phyloP scores from a whole-genome alignment of 2,888 invertebrate genomes.

The Volucella bombylans region DNA sequence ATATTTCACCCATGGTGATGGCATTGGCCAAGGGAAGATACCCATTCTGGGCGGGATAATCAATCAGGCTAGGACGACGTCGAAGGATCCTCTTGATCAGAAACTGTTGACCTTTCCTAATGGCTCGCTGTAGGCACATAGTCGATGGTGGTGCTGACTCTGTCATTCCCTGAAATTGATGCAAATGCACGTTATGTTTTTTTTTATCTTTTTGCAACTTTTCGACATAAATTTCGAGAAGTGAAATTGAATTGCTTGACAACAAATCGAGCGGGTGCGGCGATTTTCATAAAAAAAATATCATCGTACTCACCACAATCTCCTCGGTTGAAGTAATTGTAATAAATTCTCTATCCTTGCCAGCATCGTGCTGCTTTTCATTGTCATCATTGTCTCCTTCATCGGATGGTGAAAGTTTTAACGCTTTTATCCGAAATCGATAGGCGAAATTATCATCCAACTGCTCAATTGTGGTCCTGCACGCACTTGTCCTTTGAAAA shows the following conservation, averaged over 20 bases:
- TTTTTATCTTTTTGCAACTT: neutral
- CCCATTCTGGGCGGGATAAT: slow-evolving; percentile 80
- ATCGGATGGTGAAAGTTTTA: slow-evolving; percentile 67
- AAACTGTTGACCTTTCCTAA: slow-evolving; percentile 81
- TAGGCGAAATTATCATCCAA: slow-evolving; percentile 81
- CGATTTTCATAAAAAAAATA: slow-evolving; percentile 38
- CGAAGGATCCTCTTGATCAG: slow-evolving; percentile 80
- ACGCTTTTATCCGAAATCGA: slow-evolving; percentile 79
- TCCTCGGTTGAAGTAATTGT: slow-evolving; percentile 77
- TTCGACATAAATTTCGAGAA: slow-evolving; percentile 23
- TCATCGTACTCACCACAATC: slow-evolving; percentile 77
- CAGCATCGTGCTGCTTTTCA: slow-evolving; percentile 41
- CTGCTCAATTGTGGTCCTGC: slow-evolving; percentile 76
- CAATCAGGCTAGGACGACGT: slow-evolving; percentile 79
- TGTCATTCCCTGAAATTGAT: slow-evolving; percentile 78
- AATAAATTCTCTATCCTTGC: slow-evolving; percentile 75
- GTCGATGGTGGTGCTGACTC: slow-evolving; percentile 79
- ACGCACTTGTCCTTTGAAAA: slow-evolving; percentile 71
- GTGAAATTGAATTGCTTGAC: slow-evolving; percentile 39
- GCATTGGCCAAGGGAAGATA: slow-evolving; percentile 81
- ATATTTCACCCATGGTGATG: slow-evolving; percentile 79
- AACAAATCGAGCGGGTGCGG: neutral
- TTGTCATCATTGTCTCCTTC: slow-evolving; percentile 15
- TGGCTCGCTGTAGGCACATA: slow-evolving; percentile 79
- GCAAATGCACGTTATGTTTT: neutral